Percentiles rank a stretch among this genome's conserved stretches.
Evolutionary conservation across 2,797 vertebrate genomes (phyloP).

Genomic region (Phrynocephalus forsythii): DNA sequence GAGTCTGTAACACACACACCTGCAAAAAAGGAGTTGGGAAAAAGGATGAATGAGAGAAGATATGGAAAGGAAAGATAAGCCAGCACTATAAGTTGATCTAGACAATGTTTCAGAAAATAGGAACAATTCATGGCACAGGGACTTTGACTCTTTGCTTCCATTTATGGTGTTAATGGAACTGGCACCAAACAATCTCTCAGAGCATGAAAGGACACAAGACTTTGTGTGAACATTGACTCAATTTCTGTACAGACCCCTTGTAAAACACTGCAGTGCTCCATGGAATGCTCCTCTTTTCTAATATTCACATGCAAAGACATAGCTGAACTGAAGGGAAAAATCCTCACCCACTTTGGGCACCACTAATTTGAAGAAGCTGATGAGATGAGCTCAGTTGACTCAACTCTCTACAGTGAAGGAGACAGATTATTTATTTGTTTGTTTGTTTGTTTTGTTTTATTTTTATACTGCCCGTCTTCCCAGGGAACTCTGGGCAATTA

Average conservation of each 20-base stretch:
- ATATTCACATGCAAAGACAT: background rate
- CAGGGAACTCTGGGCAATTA: no score
- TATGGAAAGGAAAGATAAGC: background rate
- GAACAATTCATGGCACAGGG: background rate
- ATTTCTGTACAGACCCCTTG: background rate
- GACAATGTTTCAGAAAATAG: background rate
- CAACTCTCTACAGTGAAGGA: no score
- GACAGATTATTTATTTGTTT: no score
- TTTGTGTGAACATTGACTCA: background rate
- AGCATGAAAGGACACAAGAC: background rate
- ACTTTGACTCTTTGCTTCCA: accelerated
- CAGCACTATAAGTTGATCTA: background rate
- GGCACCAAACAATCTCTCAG: background rate
- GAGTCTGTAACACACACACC: background rate
- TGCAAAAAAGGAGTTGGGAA: background rate
- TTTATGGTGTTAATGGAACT: background rate
- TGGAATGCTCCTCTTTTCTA: background rate
- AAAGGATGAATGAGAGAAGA: background rate
- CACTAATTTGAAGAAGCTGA: no score
- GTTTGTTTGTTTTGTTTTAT: no score
- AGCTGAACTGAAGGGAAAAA: background rate
- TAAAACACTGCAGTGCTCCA: slow-evolving; percentile 4
- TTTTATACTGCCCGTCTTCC: no score
- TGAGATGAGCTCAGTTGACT: no score
- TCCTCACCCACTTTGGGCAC: no score